phyloP scores from a whole-genome alignment of 2,113 vertebrate genomes.

The Psittacara wagleri region DNA sequence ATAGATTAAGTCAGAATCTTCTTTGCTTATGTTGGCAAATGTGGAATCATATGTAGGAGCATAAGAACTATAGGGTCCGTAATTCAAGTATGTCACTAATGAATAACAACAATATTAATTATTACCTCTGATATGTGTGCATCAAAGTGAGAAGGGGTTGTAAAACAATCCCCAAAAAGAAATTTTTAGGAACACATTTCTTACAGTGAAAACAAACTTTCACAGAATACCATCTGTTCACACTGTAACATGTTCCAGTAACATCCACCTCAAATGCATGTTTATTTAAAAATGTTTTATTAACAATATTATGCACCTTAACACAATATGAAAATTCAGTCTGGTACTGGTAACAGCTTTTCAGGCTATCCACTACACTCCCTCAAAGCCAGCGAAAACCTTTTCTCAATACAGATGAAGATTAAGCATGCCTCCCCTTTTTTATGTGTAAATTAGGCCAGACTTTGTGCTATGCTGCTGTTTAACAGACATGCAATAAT shows the following conservation, averaged over 20 bases:
- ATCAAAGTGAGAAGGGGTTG: background rate
- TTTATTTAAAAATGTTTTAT: background rate
- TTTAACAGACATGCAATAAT: background rate
- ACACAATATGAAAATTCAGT: background rate
- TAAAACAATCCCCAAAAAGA: background rate
- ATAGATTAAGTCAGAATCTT: constrained; percentile 93
- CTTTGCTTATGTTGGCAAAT: constrained; percentile 94
- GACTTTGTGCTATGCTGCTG: background rate
- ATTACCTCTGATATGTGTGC: background rate
- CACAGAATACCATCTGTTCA: background rate
- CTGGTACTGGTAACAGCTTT: background rate
- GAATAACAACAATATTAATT: background rate
- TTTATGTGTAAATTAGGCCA: background rate
- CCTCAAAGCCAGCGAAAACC: background rate
- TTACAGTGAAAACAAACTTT: background rate
- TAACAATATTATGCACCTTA: background rate
- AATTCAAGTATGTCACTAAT: constrained; percentile 93
- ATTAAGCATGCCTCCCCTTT: background rate
- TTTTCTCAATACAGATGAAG: background rate
- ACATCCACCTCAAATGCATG: background rate
- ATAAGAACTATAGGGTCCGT: constrained; percentile 93
- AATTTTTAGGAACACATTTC: background rate
- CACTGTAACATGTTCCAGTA: background rate
- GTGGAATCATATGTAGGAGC: constrained; percentile 95
- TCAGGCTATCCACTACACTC: background rate